phyloP scores from a whole-genome alignment of 92 coral and sea anemone genomes.

The Porites evermanni region DNA sequence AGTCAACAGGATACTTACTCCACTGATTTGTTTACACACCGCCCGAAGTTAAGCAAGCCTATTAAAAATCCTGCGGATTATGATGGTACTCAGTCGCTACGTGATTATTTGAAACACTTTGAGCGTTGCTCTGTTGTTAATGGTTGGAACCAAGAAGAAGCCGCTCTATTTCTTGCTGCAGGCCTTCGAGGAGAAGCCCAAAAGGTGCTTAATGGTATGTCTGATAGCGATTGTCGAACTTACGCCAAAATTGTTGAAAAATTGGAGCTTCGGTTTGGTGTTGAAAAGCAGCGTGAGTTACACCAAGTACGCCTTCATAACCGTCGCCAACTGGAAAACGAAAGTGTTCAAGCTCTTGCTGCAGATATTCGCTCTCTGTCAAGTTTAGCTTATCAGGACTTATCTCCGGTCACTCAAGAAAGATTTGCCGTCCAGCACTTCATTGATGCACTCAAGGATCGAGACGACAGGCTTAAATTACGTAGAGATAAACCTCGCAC shows the following conservation, averaged over 20 bases:
- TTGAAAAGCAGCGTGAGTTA: slow-evolving; percentile 53
- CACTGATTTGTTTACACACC: slow-evolving; percentile 9
- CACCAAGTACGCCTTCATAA: slow-evolving; percentile 55
- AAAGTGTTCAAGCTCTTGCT: slow-evolving; percentile 45
- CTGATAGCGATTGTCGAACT: no score
- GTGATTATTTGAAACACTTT: no score
- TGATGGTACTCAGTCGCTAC: slow-evolving; percentile 20
- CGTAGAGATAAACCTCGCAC: slow-evolving; percentile 26
- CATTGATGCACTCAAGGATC: slow-evolving; percentile 48
- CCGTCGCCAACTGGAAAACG: slow-evolving; percentile 30
- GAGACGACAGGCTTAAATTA: slow-evolving; percentile 36
- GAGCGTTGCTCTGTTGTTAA: background rate
- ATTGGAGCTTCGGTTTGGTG: background rate
- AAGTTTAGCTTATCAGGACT: slow-evolving; percentile 53
- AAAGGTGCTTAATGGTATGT: no score
- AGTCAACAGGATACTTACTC: slow-evolving; percentile 1
- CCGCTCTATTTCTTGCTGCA: no score
- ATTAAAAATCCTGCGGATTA: background rate
- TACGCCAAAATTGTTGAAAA: no score
- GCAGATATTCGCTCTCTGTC: slow-evolving; percentile 34
- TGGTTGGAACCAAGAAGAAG: no score
- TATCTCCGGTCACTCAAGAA: slow-evolving; percentile 48
- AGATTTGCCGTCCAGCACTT: slow-evolving; percentile 63
- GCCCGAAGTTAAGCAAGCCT: slow-evolving; percentile 29
- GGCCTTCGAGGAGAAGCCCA: no score